phyloP scores from a whole-genome alignment of 2,888 invertebrate genomes.

The Tricholauxania praeusta region DNA sequence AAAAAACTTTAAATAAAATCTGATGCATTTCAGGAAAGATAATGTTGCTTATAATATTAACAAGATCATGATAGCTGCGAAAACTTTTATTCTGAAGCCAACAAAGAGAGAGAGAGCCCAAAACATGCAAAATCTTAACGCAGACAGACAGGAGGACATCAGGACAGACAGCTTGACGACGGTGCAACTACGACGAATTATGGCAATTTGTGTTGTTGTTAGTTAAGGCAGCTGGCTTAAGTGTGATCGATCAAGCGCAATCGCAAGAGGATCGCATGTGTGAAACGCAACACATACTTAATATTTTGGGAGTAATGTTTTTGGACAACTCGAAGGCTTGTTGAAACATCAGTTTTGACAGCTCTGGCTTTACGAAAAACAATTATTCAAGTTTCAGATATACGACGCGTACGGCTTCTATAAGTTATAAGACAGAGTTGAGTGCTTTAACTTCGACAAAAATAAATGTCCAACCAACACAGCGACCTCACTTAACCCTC shows the following conservation, averaged over 20 bases:
- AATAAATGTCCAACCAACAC: neutral
- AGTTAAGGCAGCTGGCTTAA: constrained; percentile 18
- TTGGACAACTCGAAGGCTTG: constrained; percentile 8
- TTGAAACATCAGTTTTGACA: constrained; percentile 25
- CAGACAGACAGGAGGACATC: neutral
- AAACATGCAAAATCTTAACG: constrained; percentile 8
- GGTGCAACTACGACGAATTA: constrained; percentile 29
- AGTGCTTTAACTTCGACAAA: neutral
- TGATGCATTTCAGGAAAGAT: constrained; percentile 12
- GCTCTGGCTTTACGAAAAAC: neutral
- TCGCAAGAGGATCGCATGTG: constrained; percentile 14
- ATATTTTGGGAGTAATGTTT: neutral
- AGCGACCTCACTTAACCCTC: neutral
- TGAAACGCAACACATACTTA: constrained; percentile 4
- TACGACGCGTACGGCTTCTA: too few species aligned
- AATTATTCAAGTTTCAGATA: neutral
- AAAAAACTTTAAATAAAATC: neutral
- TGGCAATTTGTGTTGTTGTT: constrained; percentile 31
- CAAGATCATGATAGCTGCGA: constrained; percentile 31
- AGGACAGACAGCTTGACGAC: constrained; percentile 32
- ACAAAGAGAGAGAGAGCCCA: neutral
- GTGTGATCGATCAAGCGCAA: constrained; percentile 16
- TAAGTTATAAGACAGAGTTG: too few species aligned
- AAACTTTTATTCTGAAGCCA: neutral
- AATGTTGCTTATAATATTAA: constrained; percentile 35